Conservation (phyloP, 2,797 vertebrate genomes). For the Anableps anableps region DNA sequence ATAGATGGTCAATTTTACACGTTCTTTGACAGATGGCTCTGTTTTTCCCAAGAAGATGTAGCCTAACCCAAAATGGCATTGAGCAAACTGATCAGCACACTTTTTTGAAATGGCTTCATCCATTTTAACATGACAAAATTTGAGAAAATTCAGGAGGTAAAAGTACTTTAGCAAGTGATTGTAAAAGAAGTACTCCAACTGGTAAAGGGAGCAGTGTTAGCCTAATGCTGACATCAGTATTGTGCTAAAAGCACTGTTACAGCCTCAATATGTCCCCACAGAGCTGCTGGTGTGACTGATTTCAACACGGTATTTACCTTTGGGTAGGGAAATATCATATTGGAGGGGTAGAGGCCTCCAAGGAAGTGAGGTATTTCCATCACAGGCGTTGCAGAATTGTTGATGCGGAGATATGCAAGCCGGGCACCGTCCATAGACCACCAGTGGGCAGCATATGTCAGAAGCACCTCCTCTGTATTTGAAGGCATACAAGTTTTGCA, state of each 20-base stretch:
- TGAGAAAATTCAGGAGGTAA: not conserved
- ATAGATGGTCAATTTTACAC: too few species aligned
- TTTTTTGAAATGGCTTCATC: not conserved
- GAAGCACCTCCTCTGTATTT: slow-evolving; percentile 84
- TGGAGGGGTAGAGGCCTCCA: slow-evolving; percentile 84
- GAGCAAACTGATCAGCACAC: too few species aligned
- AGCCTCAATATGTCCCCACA: not conserved
- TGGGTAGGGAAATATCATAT: slow-evolving; percentile 82
- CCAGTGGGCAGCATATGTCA: slow-evolving; percentile 82
- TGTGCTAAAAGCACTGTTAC: not conserved
- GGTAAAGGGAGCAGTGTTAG: not conserved
- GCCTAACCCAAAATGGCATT: too few species aligned
- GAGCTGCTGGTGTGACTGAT: not conserved
- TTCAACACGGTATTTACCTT: slow-evolving; percentile 75
- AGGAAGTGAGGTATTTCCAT: slow-evolving; percentile 88
- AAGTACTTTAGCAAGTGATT: not conserved
- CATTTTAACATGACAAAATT: not conserved
- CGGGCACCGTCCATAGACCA: slow-evolving; percentile 85
- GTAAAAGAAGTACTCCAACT: not conserved
- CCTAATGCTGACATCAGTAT: not conserved
- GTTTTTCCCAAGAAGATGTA: too few species aligned
- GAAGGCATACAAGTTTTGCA: slow-evolving; percentile 6
- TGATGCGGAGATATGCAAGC: slow-evolving; percentile 85
- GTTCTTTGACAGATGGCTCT: too few species aligned
- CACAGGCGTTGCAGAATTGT: slow-evolving; percentile 85